Evolutionary conservation across 2,888 invertebrate genomes (phyloP).

Genomic region (Chymomyza procnemis): DNA sequence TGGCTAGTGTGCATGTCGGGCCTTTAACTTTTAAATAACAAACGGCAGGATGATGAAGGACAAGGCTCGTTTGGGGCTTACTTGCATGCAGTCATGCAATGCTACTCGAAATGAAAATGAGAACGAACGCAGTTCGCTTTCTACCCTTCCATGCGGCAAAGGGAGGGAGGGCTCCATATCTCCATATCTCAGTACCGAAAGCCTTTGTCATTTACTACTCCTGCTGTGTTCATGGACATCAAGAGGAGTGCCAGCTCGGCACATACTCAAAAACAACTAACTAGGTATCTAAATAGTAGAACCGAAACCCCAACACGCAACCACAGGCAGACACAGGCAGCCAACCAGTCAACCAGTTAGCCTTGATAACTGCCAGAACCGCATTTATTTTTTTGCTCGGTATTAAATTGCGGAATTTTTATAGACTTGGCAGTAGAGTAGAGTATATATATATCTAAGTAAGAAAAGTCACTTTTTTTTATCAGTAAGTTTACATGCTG

Average conservation of each 20-base stretch:
- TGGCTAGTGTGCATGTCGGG: conserved; percentile 16
- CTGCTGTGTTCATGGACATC: conserved; percentile 15
- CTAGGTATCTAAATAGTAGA: conserved; percentile 52
- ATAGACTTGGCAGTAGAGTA: neutral
- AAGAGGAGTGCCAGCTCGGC: conserved; percentile 55
- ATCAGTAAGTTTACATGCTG: too few species aligned
- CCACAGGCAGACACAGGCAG: neutral
- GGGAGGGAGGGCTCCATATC: neutral
- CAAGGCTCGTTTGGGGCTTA: conserved; percentile 30
- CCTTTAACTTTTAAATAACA: conserved; percentile 54
- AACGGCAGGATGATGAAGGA: conserved; percentile 19
- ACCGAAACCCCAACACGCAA: conserved; percentile 24
- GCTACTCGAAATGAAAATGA: conserved; percentile 41
- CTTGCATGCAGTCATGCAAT: conserved; percentile 73
- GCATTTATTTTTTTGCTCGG: conserved; percentile 31
- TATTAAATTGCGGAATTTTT: conserved; percentile 39
- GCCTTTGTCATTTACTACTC: conserved; percentile 1
- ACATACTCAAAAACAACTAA: conserved; percentile 27
- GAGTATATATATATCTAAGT: neutral
- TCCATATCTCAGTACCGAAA: neutral
- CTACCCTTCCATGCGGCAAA: neutral
- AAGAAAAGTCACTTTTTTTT: too few species aligned
- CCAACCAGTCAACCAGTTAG: neutral
- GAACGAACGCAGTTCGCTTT: neutral
- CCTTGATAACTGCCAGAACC: conserved; percentile 28